Base-by-base conservation (phyloP, 2,113 vertebrate genomes). In the Oncorhynchus gorbuscha region DNA sequence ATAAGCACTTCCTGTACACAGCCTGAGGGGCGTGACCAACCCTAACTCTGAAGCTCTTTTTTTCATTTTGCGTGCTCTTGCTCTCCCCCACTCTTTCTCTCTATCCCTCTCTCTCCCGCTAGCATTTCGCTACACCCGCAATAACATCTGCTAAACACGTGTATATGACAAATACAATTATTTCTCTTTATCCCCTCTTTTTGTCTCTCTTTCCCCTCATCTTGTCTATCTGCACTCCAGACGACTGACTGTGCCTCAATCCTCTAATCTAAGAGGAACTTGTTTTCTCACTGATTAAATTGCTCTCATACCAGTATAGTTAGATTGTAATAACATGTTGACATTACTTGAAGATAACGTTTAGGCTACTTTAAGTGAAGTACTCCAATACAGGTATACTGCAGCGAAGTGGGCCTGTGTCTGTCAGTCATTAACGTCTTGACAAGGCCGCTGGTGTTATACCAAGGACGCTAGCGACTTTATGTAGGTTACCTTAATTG, bases 1-100 rank as follows among this genome's bases (percentile, higher is more conserved):
- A 78, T 75, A 90, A 18, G 5, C 51, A 91, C 84, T 87, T 88
- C 81, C 81, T 83, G 83, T 77, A 85, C 84, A 76, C 24, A 70
- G 81, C 75, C 76, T 12, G 26, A 75, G 9, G 76, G 84, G 80
- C 69, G 76, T 83, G 81, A 72, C 59, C n/a, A n/a, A 62, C 7
- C n/a, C n/a, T 22, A 62, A 62, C 16, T 24, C 18, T 11, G 5
- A 18, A 20, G 55, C 4, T 58, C 4, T 20, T 14, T 62, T 22
- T 1, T 14, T n/a, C n/a, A n/a, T n/a, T n/a, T n/a, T n/a, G n/a
- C n/a, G n/a, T n/a, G n/a, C n/a, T n/a, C 22, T 5, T n/a, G 6
- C 59, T 62, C n/a, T 62, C 20, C 9, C 59, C 9, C 18, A n/a
- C 59, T 24, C 59, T 61, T 61, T 6, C 58, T 6, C 58, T 61